Evolutionary conservation across 1,140 invertebrate species (phyloP), one percentile per base, ranked within the genome.

Genomic region (Aphelinus atriplicis): DNA sequence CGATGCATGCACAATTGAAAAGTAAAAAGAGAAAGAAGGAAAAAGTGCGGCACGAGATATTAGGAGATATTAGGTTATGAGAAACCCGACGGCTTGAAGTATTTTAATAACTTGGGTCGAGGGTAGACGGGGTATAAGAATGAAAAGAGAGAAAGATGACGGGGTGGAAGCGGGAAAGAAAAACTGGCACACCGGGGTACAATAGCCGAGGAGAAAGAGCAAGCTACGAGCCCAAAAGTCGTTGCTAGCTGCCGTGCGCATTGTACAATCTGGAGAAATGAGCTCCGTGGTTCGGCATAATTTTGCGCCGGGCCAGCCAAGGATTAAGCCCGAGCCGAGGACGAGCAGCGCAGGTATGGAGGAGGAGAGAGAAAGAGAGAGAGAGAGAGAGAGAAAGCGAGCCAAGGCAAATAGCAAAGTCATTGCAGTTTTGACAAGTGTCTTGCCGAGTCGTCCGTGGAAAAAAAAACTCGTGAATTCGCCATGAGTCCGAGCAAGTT

Each of bases 51-150:
- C 5, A 9, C 58, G 42, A 65, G n/a, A 65, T 65, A 71, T 73
- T 66, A 66, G 63, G 55, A 73, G 48, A 73, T 73, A 73, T 73
- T 73, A 67, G 71, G 63, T 73, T 73, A 66, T 45, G 55, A 73
- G 71, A 66, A 64, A 72, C 51, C 64, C 62, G 7, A 55, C 61
- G 10, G 46, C n/a, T 66, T 66, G 66, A 60, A 73, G 71, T 47
- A 73, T 67, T 73, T 73, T 73, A 73, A 73, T 73, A 73, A 60
- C 63, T 62, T 53, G 43, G 55, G 42, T 46, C 7, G 9, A 10
- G 26, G 7, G 2, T 42, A 72, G 53, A 57, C 26, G 26, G 56
- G 10, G 61, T 3, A 60, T 4, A 60, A 60, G 7, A 60, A 26
- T 6, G 51, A 9, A 53, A 9, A 53, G 51, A 53, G 51, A 53